Evolutionary conservation across 2,888 invertebrate genomes (phyloP).

Genomic region (Rugalucina vietnamica): DNA sequence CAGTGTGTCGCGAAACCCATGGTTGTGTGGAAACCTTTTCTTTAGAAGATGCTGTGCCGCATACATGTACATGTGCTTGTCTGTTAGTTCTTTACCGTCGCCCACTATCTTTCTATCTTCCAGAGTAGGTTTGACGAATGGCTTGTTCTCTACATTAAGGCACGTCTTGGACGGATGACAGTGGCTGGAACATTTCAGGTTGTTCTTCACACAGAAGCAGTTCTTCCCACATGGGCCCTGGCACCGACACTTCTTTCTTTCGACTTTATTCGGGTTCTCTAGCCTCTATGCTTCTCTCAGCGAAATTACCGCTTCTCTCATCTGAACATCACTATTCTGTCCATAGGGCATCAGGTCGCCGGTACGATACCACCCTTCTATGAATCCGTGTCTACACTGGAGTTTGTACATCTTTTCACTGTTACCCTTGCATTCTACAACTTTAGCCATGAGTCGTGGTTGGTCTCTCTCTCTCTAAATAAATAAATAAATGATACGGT

Average conservation of each 20-base stretch:
- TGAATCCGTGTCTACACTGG: neutral
- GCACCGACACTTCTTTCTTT: constrained; percentile 15
- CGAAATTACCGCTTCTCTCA: neutral
- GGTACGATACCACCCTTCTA: neutral
- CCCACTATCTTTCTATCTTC: neutral
- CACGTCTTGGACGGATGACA: constrained; percentile 9
- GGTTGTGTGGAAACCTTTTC: neutral
- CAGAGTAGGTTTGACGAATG: neutral
- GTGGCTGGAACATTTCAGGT: constrained; percentile 4
- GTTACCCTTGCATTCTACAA: neutral
- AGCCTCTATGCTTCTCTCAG: neutral
- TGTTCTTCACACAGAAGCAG: constrained; percentile 12
- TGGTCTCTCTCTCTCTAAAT: no score
- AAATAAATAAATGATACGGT: no score
- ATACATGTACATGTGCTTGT: constrained; percentile 3
- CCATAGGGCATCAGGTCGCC: neutral
- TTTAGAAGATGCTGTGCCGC: neutral
- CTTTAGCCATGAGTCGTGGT: neutral
- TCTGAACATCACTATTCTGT: neutral
- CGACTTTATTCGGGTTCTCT: neutral
- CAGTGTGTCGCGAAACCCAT: neutral
- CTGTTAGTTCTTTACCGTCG: constrained; percentile 2
- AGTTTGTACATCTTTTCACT: neutral
- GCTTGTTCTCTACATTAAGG: neutral
- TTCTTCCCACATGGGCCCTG: neutral